Evolutionary conservation across 2,888 invertebrate species (phyloP).

Genomic region (Baccha elongata): DNA sequence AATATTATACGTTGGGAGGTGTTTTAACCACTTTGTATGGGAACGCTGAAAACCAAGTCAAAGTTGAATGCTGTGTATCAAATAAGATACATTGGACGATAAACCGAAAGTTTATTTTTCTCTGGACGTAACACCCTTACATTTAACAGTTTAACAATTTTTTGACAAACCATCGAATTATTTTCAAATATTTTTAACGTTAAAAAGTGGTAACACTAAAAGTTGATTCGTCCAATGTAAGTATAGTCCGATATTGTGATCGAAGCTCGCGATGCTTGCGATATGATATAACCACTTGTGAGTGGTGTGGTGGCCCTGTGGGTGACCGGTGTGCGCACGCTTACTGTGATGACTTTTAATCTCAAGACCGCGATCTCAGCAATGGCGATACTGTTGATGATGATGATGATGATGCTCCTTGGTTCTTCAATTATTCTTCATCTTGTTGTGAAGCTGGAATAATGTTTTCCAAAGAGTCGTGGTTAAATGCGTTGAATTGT

Average conservation of each 20-base stretch:
- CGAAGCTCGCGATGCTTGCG: constrained; percentile 56
- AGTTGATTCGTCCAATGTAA: not conserved
- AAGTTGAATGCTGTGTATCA: no score
- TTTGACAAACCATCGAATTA: no score
- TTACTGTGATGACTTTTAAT: constrained; percentile 72
- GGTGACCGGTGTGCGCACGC: constrained; percentile 72
- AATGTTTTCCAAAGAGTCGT: constrained; percentile 42
- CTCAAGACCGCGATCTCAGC: constrained; percentile 63
- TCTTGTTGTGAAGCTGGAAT: constrained; percentile 60
- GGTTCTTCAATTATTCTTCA: constrained; percentile 73
- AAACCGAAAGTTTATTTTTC: not conserved
- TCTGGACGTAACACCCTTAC: no score
- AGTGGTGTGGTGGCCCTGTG: constrained; percentile 70
- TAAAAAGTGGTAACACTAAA: constrained; percentile 14
- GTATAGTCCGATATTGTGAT: constrained; percentile 51
- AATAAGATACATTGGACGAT: no score
- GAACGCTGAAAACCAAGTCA: no score
- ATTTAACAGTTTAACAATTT: no score
- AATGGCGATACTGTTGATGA: constrained; percentile 63
- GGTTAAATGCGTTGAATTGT: constrained; percentile 28
- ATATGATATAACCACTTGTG: constrained; percentile 73
- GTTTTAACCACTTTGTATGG: no score
- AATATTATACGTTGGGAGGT: no score
- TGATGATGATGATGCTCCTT: constrained; percentile 63
- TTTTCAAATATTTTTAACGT: no score